These are phyloP conservation scores for Mergus octosetaceus DNA, from an alignment of 2,797 vertebrate species.

Conservation along the genomic window DNA sequence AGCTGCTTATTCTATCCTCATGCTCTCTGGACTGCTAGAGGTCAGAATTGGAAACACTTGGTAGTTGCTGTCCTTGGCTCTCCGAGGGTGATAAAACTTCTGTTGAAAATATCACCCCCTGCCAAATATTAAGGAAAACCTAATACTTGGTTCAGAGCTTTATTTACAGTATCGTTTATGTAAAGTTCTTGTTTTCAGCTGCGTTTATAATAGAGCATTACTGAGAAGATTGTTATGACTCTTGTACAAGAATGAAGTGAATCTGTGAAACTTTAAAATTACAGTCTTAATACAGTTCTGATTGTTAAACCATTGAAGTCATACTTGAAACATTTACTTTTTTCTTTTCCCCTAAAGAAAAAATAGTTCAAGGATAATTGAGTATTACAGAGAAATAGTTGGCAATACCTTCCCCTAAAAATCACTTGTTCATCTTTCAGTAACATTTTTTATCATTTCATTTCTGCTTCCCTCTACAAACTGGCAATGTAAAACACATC, in stretches of 20 bases:
- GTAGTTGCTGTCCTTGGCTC: background rate
- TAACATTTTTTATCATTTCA: background rate
- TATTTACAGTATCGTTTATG: background rate
- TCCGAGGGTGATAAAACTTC: background rate
- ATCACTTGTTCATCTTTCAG: background rate
- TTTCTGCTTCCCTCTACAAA: background rate
- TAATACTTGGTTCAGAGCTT: background rate
- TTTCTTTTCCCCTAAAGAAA: background rate
- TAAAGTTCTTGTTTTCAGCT: background rate
- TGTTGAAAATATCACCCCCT: background rate
- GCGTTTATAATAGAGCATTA: background rate
- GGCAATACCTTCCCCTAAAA: background rate
- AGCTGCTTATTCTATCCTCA: background rate
- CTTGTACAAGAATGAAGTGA: background rate
- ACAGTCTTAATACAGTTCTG: background rate
- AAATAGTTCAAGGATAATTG: background rate
- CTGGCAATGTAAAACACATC: background rate
- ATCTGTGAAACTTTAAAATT: background rate
- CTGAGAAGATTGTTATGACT: background rate
- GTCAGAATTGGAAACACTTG: background rate
- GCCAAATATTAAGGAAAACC: background rate
- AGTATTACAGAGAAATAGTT: background rate
- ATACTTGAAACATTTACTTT: background rate
- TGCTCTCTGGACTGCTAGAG: background rate
- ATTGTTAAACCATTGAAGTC: background rate